Percentiles rank a stretch among this genome's conserved stretches.
phyloP scores from a whole-genome alignment of 2,113 vertebrate genomes.

The Tyto alba region DNA sequence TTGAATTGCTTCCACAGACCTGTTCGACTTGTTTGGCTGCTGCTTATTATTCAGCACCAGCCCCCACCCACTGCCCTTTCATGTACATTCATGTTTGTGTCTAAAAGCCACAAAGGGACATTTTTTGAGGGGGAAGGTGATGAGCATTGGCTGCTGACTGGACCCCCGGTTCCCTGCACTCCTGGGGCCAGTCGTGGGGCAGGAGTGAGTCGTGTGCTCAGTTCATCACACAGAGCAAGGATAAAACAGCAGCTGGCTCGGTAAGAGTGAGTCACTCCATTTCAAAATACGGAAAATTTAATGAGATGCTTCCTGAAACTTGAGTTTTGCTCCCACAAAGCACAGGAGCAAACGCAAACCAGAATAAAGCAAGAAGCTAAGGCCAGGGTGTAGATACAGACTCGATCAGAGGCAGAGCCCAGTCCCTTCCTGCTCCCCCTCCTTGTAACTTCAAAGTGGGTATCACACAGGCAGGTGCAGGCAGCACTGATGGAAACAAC shows the following conservation, averaged over 20 bases:
- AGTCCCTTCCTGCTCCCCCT: neutral
- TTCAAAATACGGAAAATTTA: constrained; percentile 42
- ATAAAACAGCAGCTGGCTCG: neutral
- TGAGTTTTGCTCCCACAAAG: constrained; percentile 1
- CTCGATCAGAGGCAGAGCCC: rapidly evolving
- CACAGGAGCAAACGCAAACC: neutral
- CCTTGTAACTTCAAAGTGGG: neutral
- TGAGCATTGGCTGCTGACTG: neutral
- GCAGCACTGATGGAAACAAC: neutral
- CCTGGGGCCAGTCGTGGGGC: neutral
- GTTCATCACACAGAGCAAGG: neutral
- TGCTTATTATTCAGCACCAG: constrained; percentile 46
- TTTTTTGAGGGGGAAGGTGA: constrained; percentile 13
- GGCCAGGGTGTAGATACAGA: neutral
- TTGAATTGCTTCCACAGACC: constrained; percentile 46
- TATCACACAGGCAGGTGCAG: neutral
- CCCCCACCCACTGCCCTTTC: constrained; percentile 45
- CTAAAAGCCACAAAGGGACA: constrained; percentile 29
- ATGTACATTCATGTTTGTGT: constrained; percentile 2
- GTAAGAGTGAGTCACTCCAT: neutral
- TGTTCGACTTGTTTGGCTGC: constrained; percentile 56
- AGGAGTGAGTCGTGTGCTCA: neutral
- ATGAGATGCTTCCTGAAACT: constrained; percentile 46
- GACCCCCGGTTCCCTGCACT: neutral
- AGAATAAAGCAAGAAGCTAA: neutral